Evolutionary conservation across 2,113 vertebrate species (phyloP).

Genomic region (Rhipidura dahli): DNA sequence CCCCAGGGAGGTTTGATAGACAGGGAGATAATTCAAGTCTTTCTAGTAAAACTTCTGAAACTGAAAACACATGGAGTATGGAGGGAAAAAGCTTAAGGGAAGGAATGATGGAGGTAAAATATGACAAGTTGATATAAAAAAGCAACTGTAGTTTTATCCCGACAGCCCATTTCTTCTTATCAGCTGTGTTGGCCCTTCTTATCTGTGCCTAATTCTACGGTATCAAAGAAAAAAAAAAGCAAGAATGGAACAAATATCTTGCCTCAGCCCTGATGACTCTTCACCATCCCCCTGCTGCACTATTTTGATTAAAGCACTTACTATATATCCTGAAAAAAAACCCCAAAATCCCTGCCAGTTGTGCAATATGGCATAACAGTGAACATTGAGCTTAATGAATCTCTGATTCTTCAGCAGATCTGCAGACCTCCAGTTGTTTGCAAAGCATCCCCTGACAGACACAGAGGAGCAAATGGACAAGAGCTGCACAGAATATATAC

Average conservation of each 20-base stretch:
- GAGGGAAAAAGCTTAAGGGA: neutral
- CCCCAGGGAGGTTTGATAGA: neutral
- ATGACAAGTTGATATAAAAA: neutral
- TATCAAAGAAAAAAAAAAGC: neutral
- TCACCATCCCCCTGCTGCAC: rapidly evolving
- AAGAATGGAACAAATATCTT: neutral
- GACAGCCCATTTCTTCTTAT: neutral
- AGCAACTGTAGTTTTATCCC: neutral
- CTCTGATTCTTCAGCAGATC: neutral
- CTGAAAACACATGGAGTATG: neutral
- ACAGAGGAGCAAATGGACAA: neutral
- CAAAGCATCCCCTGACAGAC: neutral
- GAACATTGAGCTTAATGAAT: neutral
- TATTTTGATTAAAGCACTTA: neutral
- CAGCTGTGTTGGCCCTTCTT: neutral
- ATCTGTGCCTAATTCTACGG: neutral
- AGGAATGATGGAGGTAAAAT: neutral
- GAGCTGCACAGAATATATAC: neutral
- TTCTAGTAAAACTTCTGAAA: neutral
- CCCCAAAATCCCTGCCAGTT: neutral
- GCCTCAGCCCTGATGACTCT: neutral
- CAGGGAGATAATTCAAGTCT: neutral
- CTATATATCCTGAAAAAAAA: neutral
- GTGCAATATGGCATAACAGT: neutral
- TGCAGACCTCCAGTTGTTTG: neutral